These are phyloP conservation scores for Conchocele bisecta DNA, from an alignment of 2,888 invertebrate genomes.

Conservation along the genomic window DNA sequence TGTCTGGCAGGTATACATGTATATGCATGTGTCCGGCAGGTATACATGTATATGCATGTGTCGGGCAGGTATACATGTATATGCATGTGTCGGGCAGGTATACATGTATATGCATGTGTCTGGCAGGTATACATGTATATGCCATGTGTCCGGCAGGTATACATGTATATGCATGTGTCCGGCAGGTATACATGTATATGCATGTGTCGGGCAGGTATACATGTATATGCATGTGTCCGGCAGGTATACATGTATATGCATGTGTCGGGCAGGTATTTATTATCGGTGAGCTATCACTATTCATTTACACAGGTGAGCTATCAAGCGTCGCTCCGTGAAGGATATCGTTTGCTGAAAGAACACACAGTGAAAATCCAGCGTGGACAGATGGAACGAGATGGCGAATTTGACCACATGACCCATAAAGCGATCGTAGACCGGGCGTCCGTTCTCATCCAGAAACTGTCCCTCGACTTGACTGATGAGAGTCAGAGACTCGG, in stretches of 20 bases:
- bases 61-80: no score
- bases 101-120: no score
- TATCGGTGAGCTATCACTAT: no score
- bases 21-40: neutral
- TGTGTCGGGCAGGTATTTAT: neutral
- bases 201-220: no score
- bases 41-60: no score
- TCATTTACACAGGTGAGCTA: slow-evolving; percentile 76
- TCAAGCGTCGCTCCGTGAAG: slow-evolving; percentile 74
- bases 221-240: neutral
- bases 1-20: neutral
- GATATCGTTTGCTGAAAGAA: slow-evolving; percentile 69
- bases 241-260: neutral
- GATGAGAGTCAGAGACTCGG: slow-evolving; percentile 76
- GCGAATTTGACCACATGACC: slow-evolving; percentile 69
- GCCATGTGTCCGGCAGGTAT: no score
- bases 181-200: no score
- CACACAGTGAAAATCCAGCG: slow-evolving; percentile 75
- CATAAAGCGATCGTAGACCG: slow-evolving; percentile 68
- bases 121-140: no score
- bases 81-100: no score
- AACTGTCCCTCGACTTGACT: slow-evolving; percentile 71
- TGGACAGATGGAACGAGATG: slow-evolving; percentile 65
- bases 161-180: no score
- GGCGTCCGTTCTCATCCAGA: slow-evolving; percentile 70